phyloP scores from a whole-genome alignment of 2,113 vertebrate genomes.

The Hippocampus guttulatus region DNA sequence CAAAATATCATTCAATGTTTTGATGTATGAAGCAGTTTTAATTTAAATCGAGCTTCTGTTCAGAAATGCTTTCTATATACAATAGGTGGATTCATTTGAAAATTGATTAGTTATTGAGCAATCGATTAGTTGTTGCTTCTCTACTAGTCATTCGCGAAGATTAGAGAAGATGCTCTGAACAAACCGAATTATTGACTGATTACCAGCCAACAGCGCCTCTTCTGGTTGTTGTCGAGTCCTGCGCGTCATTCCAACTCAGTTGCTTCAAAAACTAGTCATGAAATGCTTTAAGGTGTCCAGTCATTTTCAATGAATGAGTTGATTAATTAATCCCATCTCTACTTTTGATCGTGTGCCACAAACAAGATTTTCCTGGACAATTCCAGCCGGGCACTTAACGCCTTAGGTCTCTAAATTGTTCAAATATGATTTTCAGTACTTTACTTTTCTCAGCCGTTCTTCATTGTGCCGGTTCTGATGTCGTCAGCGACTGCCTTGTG shows the following conservation, averaged over 20 bases:
- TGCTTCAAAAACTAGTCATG: no score
- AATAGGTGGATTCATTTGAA: no score
- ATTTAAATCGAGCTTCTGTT: no score
- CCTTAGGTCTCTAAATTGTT: background rate
- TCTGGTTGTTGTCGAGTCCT: background rate
- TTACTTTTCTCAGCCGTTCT: background rate
- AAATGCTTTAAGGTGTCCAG: no score
- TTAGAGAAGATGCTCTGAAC: no score
- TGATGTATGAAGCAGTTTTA: no score
- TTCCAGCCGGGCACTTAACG: background rate
- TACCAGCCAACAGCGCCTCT: background rate
- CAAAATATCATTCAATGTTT: no score
- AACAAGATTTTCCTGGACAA: background rate
- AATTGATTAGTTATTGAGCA: no score
- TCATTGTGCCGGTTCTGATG: background rate
- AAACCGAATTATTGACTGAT: background rate
- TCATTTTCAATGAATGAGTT: background rate
- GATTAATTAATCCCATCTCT: background rate
- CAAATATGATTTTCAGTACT: conserved; percentile 2
- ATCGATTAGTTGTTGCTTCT: no score
- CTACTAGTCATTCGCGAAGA: no score
- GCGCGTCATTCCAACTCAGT: background rate
- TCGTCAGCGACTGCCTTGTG: background rate
- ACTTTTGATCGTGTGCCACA: background rate
- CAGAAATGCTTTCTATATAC: no score